These are phyloP conservation scores for Gallinago jamesoni DNA, from an alignment of 2,113 vertebrate genomes.

Conservation along the genomic window DNA sequence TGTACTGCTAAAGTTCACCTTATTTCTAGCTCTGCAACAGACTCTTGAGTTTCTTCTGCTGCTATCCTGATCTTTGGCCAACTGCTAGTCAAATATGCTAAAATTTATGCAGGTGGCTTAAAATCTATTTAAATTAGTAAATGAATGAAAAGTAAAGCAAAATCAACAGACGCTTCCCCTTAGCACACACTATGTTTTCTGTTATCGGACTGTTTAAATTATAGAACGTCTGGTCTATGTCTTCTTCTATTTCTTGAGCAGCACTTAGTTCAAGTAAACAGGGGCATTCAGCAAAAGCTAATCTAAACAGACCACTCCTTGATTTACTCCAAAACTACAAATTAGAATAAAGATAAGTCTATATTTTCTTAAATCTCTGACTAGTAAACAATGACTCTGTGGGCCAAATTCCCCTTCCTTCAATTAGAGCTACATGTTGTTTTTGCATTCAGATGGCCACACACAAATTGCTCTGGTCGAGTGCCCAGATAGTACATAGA, in stretches of 20 bases:
- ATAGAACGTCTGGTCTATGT: conserved; percentile 43
- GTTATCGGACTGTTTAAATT: conserved; percentile 54
- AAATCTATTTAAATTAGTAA: conserved; percentile 48
- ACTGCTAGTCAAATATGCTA: background rate
- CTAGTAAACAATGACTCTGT: background rate
- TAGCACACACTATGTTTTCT: conserved; percentile 6
- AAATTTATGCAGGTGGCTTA: conserved; percentile 49
- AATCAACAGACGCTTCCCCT: conserved; percentile 33
- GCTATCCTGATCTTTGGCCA: conserved; percentile 12
- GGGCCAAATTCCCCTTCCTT: background rate
- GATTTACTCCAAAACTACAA: conserved; percentile 46
- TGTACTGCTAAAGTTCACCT: background rate
- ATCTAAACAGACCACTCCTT: conserved; percentile 34
- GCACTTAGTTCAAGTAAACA: conserved; percentile 48
- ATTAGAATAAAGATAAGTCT: conserved; percentile 32
- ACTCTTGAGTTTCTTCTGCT: background rate
- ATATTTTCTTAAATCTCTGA: conserved; percentile 42
- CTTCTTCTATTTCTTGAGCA: conserved; percentile 37
- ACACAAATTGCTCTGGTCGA: conserved; percentile 14
- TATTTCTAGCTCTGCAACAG: background rate
- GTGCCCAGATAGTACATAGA: background rate
- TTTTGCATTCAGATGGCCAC: conserved; percentile 21
- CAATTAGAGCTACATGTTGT: background rate
- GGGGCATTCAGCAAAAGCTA: conserved; percentile 36
- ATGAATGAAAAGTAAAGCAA: conserved; percentile 43